These are phyloP conservation scores for Sparidentex hasta DNA, from an alignment of 2,797 vertebrate species.

Conservation along the genomic window DNA sequence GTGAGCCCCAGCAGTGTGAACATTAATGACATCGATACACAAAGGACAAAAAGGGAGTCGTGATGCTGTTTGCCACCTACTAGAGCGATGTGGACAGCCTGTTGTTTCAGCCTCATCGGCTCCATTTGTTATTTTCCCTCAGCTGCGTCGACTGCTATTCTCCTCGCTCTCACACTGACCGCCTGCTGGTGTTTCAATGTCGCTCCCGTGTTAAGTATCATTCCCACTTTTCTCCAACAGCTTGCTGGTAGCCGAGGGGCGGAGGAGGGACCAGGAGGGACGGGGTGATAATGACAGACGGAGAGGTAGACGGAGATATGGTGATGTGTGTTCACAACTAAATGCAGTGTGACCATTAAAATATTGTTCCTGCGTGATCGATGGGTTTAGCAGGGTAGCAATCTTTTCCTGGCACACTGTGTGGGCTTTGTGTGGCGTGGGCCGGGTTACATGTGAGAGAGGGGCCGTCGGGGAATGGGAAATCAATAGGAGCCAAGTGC, in stretches of 20 bases:
- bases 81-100: slow-evolving; percentile 3
- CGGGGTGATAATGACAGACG: background rate
- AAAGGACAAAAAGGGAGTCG: background rate
- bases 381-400: slow-evolving; percentile 33
- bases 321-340: background rate
- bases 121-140: slow-evolving; percentile 20
- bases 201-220: slow-evolving; percentile 24
- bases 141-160: background rate
- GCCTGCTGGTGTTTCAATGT: slow-evolving; percentile 24
- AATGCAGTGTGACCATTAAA: background rate
- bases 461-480: slow-evolving; percentile 55
- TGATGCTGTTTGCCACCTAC: background rate
- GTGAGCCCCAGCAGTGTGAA: background rate
- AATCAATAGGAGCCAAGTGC: slow-evolving; percentile 76
- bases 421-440: slow-evolving; percentile 44
- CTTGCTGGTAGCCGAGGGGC: slow-evolving; percentile 1
- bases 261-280: background rate
- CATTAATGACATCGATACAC: slow-evolving; percentile 21
- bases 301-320: background rate
- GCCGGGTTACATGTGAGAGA: slow-evolving; percentile 15
- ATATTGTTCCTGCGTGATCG: slow-evolving; percentile 28
- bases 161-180: background rate
- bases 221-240: slow-evolving; percentile 22
- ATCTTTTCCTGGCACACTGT: slow-evolving; percentile 27
- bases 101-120: slow-evolving; percentile 27